A percentile compares a stretch with the other conserved stretches of the same genome.
These are phyloP conservation scores for Trachemys scripta DNA, from an alignment of 2,113 vertebrate species.

Conservation along the genomic window DNA sequence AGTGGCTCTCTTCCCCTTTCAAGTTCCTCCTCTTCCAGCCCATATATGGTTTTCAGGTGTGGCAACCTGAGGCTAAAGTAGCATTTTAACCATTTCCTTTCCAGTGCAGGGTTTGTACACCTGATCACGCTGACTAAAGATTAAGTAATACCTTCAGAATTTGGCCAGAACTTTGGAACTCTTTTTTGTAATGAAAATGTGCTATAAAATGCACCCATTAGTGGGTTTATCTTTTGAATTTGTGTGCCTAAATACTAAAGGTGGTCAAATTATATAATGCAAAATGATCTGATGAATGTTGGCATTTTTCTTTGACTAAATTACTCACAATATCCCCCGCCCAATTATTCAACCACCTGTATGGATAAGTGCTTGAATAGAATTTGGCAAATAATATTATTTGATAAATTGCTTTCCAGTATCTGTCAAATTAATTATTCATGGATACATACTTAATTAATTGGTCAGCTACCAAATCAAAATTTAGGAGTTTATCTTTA, in stretches of 20 bases:
- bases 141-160: not conserved
- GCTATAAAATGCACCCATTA: not conserved
- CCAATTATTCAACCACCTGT: not conserved
- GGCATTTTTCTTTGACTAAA: not conserved
- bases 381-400: not conserved
- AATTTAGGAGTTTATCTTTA: not conserved
- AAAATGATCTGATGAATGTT: not conserved
- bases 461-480: not conserved
- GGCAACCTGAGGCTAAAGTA: not conserved
- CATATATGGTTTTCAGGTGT: not conserved
- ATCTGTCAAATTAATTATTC: not conserved
- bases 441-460: not conserved
- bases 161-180: not conserved
- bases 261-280: not conserved
- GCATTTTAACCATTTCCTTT: not conserved
- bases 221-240: not conserved
- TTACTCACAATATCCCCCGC: too few species aligned
- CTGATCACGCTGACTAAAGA: not conserved
- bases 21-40: not conserved
- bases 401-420: not conserved
- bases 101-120: not conserved
- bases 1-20: not conserved
- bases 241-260: not conserved
- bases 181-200: not conserved
- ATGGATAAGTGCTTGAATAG: not conserved